Percentiles rank a stretch among this genome's conserved stretches.
phyloP scores from a whole-genome alignment of 2,113 vertebrate genomes.

The Gasterosteus aculeatus region DNA sequence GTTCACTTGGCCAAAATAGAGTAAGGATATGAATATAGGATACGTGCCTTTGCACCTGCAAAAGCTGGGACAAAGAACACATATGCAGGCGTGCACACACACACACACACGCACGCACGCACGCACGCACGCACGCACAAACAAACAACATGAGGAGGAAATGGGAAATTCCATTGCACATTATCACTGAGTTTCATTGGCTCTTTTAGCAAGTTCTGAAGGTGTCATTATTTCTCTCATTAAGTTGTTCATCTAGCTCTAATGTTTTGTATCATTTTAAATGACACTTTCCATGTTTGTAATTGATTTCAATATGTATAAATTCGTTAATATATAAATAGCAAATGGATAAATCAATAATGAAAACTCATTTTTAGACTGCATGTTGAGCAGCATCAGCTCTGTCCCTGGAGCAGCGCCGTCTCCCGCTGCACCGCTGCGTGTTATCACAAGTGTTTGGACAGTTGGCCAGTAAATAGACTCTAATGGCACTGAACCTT shows the following conservation, averaged over 20 bases:
- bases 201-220: constrained; percentile 12
- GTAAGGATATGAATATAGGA: constrained; percentile 83
- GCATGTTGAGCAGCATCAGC: constrained; percentile 17
- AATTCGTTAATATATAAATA: not conserved
- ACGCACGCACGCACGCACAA: not conserved
- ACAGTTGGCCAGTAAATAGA: constrained; percentile 70
- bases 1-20: constrained; percentile 70
- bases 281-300: not conserved
- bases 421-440: constrained; percentile 42
- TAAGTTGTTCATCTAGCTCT: not conserved
- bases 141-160: constrained; percentile 64
- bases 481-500: constrained; percentile 48
- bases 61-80: constrained; percentile 63
- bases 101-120: not conserved
- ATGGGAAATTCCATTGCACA: constrained; percentile 63
- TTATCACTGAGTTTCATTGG: constrained; percentile 40
- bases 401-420: constrained; percentile 39
- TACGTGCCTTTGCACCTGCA: constrained; percentile 75
- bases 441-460: constrained; percentile 74
- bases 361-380: not conserved
- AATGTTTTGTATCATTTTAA: not conserved
- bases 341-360: constrained; percentile 1
- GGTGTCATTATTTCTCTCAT: not conserved
- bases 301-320: not conserved
- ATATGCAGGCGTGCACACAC: constrained; percentile 33